phyloP scores from a whole-genome alignment of 2,888 invertebrate genomes.

The Spisula solida region DNA sequence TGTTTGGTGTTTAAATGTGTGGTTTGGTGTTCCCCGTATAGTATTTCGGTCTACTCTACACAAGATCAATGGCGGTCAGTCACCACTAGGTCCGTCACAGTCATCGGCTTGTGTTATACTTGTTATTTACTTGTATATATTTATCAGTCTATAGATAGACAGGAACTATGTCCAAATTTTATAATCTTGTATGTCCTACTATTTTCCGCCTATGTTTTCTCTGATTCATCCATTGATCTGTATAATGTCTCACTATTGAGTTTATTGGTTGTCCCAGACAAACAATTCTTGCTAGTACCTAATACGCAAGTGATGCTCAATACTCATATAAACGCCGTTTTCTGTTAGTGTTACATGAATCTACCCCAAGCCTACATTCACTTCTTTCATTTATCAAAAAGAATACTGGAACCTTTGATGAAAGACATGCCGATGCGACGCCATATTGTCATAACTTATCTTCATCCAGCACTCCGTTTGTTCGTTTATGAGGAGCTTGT shows the following conservation, averaged over 20 bases:
- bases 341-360: not conserved
- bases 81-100: no score
- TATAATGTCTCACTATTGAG: no score
- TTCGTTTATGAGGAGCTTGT: not conserved
- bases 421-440: not conserved
- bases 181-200: not conserved
- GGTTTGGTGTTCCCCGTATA: no score
- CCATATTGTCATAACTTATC: conserved; percentile 10
- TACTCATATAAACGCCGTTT: not conserved
- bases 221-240: no score
- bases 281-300: no score
- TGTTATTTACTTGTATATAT: no score
- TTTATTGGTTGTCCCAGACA: no score
- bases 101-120: not conserved
- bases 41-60: no score
- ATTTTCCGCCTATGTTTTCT: not conserved
- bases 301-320: not conserved
- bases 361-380: not conserved
- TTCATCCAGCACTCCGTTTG: not conserved
- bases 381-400: not conserved
- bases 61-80: no score
- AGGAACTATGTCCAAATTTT: no score
- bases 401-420: not conserved
- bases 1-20: no score
- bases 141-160: no score